phyloP scores from a whole-genome alignment of 1,140 invertebrate species.

The Xylocopa sonorina region DNA sequence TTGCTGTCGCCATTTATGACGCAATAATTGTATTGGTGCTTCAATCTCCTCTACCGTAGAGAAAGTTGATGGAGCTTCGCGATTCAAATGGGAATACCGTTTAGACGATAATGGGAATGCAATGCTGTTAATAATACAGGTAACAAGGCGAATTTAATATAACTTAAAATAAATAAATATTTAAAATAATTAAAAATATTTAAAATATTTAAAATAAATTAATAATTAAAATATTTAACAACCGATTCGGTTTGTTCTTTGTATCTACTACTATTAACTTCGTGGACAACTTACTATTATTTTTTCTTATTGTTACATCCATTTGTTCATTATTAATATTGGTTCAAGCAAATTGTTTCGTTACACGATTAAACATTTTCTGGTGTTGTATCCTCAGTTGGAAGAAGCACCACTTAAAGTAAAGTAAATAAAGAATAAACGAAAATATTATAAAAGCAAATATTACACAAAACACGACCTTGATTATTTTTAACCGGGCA shows the following conservation, averaged over 20 bases:
- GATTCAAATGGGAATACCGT: background rate
- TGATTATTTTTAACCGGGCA: too few species aligned
- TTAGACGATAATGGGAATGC: constrained; percentile 5
- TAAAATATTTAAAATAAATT: too few species aligned
- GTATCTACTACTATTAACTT: background rate
- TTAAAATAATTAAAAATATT: too few species aligned
- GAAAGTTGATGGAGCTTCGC: background rate
- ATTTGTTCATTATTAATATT: background rate
- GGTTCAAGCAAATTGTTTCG: background rate
- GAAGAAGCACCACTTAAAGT: background rate
- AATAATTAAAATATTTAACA: too few species aligned
- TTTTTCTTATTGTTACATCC: background rate
- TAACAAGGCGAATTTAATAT: background rate
- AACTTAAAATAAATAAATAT: too few species aligned
- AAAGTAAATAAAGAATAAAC: background rate
- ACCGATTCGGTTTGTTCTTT: background rate
- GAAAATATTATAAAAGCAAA: background rate
- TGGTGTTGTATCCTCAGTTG: background rate
- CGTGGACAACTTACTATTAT: background rate
- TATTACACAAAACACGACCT: too few species aligned
- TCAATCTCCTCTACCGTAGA: background rate
- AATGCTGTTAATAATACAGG: constrained; percentile 4
- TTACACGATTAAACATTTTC: background rate
- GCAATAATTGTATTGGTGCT: background rate
- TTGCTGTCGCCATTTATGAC: background rate